Evolutionary conservation across 2,113 vertebrate genomes (phyloP), one percentile per base, ranked within the genome.

Genomic region (Trogon melanurus): DNA sequence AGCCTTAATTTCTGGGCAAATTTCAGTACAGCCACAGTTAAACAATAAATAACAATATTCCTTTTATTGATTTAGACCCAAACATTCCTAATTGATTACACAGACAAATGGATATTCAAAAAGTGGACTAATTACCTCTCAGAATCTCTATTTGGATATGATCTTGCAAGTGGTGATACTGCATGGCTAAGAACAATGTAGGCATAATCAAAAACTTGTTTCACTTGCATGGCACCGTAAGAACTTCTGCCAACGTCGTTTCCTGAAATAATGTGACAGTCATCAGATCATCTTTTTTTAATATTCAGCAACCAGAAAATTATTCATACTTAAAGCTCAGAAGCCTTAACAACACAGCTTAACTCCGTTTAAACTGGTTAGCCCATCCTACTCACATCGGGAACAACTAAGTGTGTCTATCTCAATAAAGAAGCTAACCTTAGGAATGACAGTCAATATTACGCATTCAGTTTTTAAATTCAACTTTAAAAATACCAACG

Each of bases 181-280:
- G 99, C 99, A 11, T 99, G 99, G 96, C 98, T 99, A 94, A 99
- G 99, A 56, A 99, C 98, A 66, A 99, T 98, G 75, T 99, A 99
- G 90, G 99, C 99, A 48, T 99, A 99, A 98, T 99, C 99, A 78
- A 99, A 99, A 19, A 99, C 99, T 97, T 99, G 99, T 97, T 99
- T 99, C 97, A 99, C 99, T 98, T 99, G 99, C 99, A 99, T 99
- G 97, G 99, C 99, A 93, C 99, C 99, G 0, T 99, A 99, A 41
- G 99, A 99, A 97, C 99, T 99, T 89, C 99, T 98, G 92, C 99
- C 99, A 41, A 99, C 99, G 32, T 99, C 99, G 29, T 99, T 99
- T 85, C 99, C 99, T 99, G 96, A 58, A 97, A 97, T 45, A 83
- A 96, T 92, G 92, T 72, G 65, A 97, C 60, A 97, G 61, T 96